Evolutionary conservation across 2,113 vertebrate genomes (phyloP).

Genomic region (Bubo blakistoni): DNA sequence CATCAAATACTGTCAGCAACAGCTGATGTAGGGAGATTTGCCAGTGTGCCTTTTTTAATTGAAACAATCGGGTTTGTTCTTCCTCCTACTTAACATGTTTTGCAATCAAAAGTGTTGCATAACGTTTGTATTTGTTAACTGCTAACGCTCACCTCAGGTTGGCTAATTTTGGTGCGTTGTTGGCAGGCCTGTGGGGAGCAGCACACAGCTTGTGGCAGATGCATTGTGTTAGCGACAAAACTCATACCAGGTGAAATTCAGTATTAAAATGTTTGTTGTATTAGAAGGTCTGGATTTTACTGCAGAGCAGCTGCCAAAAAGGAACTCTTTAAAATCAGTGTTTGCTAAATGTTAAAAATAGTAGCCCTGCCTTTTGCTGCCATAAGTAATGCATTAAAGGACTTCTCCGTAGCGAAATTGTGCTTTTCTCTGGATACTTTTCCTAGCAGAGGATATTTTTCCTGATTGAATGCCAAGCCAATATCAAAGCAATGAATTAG

Average conservation of each 20-base stretch:
- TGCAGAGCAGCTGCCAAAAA: background rate
- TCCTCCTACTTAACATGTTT: background rate
- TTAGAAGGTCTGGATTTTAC: background rate
- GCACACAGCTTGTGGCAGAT: background rate
- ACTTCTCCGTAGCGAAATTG: background rate
- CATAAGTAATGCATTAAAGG: no score
- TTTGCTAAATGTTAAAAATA: background rate
- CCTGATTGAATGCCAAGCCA: background rate
- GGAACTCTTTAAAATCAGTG: background rate
- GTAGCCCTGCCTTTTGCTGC: background rate
- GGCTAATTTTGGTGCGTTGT: background rate
- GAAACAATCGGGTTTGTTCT: background rate
- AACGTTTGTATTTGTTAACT: background rate
- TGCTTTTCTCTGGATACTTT: background rate
- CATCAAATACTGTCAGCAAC: background rate
- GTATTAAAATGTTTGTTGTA: background rate
- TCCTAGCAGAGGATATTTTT: background rate
- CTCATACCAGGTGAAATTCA: background rate
- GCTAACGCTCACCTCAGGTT: background rate
- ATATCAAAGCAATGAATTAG: background rate
- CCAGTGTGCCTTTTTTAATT: background rate
- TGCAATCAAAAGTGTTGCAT: background rate
- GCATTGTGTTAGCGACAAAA: background rate
- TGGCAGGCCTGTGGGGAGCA: background rate
- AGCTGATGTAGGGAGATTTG: background rate